Percentiles rank a stretch among this genome's conserved stretches.
Evolutionary conservation across 2,113 vertebrate genomes (phyloP).

Genomic region (Eptesicus fuscus): DNA sequence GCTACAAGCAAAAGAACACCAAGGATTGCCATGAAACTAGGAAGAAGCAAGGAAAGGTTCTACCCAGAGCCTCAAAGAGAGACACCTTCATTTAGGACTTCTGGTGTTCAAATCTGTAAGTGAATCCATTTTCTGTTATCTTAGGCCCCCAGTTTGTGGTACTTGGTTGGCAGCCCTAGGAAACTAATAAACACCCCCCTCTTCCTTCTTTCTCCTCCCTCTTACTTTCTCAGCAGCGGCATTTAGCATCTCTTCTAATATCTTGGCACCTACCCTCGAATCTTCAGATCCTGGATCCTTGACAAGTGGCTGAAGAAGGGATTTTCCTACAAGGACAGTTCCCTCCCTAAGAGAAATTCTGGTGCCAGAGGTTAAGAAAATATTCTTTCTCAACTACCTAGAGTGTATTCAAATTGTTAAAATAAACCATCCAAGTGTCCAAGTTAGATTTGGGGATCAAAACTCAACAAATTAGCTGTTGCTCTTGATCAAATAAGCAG

Average conservation of each 20-base stretch:
- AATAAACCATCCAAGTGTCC: neutral
- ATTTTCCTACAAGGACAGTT: conserved; percentile 11
- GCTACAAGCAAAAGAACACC: neutral
- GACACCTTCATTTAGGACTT: neutral
- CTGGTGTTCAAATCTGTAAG: neutral
- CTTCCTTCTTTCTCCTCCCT: neutral
- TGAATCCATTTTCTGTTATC: neutral
- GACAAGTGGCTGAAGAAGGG: neutral
- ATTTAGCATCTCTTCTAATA: neutral
- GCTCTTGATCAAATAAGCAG: neutral
- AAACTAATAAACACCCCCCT: neutral
- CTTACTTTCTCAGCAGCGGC: neutral
- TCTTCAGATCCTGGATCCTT: neutral
- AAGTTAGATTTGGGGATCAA: neutral
- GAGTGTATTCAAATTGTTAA: conserved; percentile 4
- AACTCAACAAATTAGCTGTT: neutral
- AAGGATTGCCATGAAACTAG: neutral
- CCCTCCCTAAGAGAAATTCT: neutral
- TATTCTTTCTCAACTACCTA: neutral
- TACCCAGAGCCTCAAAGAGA: neutral
- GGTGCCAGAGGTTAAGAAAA: conserved; percentile 28
- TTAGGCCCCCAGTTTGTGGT: neutral
- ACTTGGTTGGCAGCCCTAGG: neutral
- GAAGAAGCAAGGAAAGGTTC: neutral
- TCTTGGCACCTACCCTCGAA: neutral